Conservation (phyloP, 1,140 invertebrate species). For the Drosophila athabasca region DNA sequence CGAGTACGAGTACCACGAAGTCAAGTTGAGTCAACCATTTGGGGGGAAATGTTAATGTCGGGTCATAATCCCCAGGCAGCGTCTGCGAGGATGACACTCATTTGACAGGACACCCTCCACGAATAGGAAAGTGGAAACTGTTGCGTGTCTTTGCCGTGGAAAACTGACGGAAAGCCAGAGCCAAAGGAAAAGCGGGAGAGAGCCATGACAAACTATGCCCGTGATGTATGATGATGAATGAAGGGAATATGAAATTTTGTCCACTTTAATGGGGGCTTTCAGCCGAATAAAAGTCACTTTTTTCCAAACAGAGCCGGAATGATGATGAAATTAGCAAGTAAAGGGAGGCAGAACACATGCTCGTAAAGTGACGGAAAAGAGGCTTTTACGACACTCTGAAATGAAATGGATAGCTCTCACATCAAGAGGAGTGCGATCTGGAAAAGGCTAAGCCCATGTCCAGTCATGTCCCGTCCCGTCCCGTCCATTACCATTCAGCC, state of each 20-base stretch:
- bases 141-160: constrained; percentile 31
- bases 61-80: constrained; percentile 39
- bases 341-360: constrained; percentile 15
- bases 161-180: constrained; percentile 1
- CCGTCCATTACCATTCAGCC: constrained; percentile 40
- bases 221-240: constrained; percentile 42
- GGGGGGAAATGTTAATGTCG: constrained; percentile 33
- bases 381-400: constrained; percentile 16
- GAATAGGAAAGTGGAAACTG: constrained; percentile 19
- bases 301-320: not conserved
- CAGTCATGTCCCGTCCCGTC: too few relatives aligned
- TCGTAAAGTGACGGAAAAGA: constrained; percentile 16
- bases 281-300: not conserved
- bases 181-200: not conserved
- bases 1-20: constrained; percentile 11
- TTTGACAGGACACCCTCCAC: constrained; percentile 7
- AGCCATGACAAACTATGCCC: constrained; percentile 22
- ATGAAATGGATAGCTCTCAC: constrained; percentile 37
- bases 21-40: constrained; percentile 30
- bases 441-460: constrained; percentile 38
- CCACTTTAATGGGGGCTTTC: constrained; percentile 27
- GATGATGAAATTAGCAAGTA: constrained; percentile 40
- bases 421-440: constrained; percentile 3
- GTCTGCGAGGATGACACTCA: constrained; percentile 42
- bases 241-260: constrained; percentile 27